These are phyloP conservation scores for Pteromalus puparum DNA, from an alignment of 1,140 invertebrate species.

Conservation along the genomic window DNA sequence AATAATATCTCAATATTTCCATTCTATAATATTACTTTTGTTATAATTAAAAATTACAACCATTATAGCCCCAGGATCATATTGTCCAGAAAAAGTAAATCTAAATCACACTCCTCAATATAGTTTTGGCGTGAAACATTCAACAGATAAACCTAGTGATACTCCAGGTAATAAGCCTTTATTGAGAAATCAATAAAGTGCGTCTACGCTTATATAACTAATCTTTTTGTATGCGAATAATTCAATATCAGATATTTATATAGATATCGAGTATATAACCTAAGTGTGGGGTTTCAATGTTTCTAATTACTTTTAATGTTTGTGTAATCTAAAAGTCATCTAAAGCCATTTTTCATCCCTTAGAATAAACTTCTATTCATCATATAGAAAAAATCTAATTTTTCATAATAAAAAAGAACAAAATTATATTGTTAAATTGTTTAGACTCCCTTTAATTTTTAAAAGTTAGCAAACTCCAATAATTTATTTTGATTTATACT, in stretches of 20 bases:
- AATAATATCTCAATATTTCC: neutral
- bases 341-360: neutral
- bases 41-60: neutral
- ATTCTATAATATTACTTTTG: neutral
- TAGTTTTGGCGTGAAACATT: constrained; percentile 62
- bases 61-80: constrained; percentile 34
- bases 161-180: constrained; percentile 22
- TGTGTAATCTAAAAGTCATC: neutral
- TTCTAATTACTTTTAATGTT: neutral
- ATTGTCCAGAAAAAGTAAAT: constrained; percentile 59
- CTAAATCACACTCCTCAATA: constrained; percentile 58
- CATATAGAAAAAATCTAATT: too few species aligned
- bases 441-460: too few species aligned
- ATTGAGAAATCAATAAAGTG: neutral
- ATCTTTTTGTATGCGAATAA: too few species aligned
- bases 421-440: too few species aligned
- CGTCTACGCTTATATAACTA: too few species aligned
- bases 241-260: too few species aligned
- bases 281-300: neutral
- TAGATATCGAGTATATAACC: neutral
- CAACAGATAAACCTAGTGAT: constrained; percentile 47
- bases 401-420: too few species aligned
- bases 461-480: too few species aligned
- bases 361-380: too few species aligned
- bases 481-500: too few species aligned